These are phyloP conservation scores for Agrypnia vestita DNA, from an alignment of 1,140 invertebrate genomes.

Conservation along the genomic window DNA sequence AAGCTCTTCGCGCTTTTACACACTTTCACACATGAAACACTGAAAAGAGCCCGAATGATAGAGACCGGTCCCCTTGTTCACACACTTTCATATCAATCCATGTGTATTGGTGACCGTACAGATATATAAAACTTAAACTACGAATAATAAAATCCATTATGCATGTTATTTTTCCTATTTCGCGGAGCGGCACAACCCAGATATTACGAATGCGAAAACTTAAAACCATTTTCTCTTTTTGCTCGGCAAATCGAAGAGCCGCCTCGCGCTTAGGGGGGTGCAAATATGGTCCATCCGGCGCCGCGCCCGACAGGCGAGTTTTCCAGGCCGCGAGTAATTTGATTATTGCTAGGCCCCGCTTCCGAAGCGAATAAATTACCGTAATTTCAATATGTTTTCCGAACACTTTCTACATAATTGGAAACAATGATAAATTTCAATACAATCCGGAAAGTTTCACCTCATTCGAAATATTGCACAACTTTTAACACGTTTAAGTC, in stretches of 20 bases:
- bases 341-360: conserved; percentile 23
- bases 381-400: conserved; percentile 32
- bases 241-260: conserved; percentile 14
- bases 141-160: conserved; percentile 22
- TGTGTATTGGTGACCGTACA: too few relatives aligned
- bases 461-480: not conserved
- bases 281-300: conserved; percentile 9
- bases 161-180: conserved; percentile 9
- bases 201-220: conserved; percentile 41
- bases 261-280: not conserved
- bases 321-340: not conserved
- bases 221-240: conserved; percentile 38
- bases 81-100: too few relatives aligned
- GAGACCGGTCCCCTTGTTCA: too few relatives aligned
- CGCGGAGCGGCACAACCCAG: conserved; percentile 16
- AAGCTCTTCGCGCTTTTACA: too few relatives aligned
- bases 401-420: conserved; percentile 20
- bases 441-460: not conserved
- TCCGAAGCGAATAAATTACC: conserved; percentile 20
- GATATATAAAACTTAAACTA: too few relatives aligned
- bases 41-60: too few relatives aligned
- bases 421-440: conserved; percentile 18
- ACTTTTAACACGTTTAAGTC: too few relatives aligned
- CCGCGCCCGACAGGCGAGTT: not conserved
- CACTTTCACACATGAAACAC: too few relatives aligned